These are phyloP conservation scores for Scotopteryx bipunctaria DNA, from an alignment of 2,888 invertebrate genomes.

Conservation along the genomic window DNA sequence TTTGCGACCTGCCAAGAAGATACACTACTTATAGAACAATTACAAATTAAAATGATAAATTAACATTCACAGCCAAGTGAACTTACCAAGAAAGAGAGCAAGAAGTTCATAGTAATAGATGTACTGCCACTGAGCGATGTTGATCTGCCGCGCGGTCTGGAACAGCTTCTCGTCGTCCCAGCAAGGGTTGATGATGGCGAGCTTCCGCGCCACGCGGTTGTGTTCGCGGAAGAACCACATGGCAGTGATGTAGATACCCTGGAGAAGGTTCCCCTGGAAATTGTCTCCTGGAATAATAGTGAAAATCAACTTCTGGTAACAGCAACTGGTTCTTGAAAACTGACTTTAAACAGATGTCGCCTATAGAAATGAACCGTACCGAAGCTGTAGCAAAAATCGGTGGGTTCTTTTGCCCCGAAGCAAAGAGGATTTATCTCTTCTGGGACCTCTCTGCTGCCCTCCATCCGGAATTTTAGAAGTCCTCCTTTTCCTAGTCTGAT, in stretches of 20 bases:
- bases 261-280: constrained; percentile 37
- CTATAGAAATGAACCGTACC: too few species aligned
- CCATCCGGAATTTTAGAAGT: constrained; percentile 42
- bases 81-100: constrained; percentile 89
- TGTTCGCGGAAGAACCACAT: constrained; percentile 85
- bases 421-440: constrained; percentile 33
- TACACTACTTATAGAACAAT: too few species aligned
- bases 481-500: constrained; percentile 42
- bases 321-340: too few species aligned
- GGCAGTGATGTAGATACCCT: constrained; percentile 37
- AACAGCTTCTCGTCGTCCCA: constrained; percentile 94
- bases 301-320: too few species aligned
- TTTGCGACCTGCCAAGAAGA: constrained; percentile 60
- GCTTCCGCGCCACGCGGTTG: constrained; percentile 77
- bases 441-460: constrained; percentile 45
- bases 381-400: too few species aligned
- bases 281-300: constrained; percentile 41
- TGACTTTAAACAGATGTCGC: too few species aligned
- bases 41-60: too few species aligned
- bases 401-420: constrained; percentile 41
- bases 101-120: constrained; percentile 91
- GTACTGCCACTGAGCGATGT: constrained; percentile 90
- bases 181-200: constrained; percentile 87
- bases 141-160: constrained; percentile 83
- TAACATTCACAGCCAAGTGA: too few species aligned